Evolutionary conservation across 2,797 vertebrate genomes (phyloP), one percentile per base, ranked within the genome.

Genomic region (Channallabes apus): DNA sequence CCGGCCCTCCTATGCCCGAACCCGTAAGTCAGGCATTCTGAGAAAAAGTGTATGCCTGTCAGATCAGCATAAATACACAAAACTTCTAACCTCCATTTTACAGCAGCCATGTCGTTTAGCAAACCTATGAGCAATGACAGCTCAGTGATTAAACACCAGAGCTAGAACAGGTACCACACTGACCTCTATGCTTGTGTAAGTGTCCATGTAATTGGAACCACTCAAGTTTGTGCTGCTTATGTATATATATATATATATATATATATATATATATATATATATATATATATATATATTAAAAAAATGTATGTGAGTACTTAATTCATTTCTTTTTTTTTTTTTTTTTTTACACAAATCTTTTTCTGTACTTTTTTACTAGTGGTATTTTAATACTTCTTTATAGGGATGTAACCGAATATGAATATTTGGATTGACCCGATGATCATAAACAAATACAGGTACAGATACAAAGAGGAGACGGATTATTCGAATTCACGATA

Each of bases 141-240:
- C 24, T 68, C 8, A 61, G 80, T 82, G 64, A 32, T 82, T 62
- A 83, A 83, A 83, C 62, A 51, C 51, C 46, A 82, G n/a, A 71
- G 38, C 29, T 41, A 61, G 32, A 80, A 71, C 35, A 27, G 65
- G 38, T 56, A 83, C 85, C 56, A 82, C 17, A 41, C 27, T 76
- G 73, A 59, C 80, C 61, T 58, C 29, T 69, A 8, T 64, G 29
- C 68, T 35, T 81, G 72, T 80, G 41, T 87, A 79, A 64, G 59
- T 82, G 84, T 76, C 46, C 82, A 75, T 86, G 24, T 87, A 86
- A 82, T 86, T 84, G 79, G 18, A 73, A 22, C 54, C 80, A 69
- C 61, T 84, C 56, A 56, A 77, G 73, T 61, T 24, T 82, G 82
- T 59, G 2, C 20, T 58, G 29, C 22, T 54, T 69, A 32, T 77